Conservation (phyloP, 23 tunicate genomes). For the Phallusia fumigata region DNA sequence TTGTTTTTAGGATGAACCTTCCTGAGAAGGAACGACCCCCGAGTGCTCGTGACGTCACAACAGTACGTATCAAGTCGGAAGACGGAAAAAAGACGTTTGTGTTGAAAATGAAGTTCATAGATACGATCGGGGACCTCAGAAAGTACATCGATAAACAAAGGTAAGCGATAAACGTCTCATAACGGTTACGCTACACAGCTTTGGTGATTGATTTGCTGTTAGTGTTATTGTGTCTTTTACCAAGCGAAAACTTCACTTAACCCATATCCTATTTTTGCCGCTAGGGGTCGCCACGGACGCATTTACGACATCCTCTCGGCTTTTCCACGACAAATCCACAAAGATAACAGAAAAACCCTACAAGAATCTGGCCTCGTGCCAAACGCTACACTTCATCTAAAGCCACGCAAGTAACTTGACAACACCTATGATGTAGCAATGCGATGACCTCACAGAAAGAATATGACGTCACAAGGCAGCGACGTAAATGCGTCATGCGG, state of each 20-base stretch:
- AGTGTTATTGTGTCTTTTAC: not conserved
- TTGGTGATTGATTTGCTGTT: no score
- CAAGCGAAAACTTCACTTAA: not conserved
- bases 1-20: slow-evolving; percentile 33
- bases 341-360: slow-evolving; percentile 46
- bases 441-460: no score
- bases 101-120: slow-evolving; percentile 72
- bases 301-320: slow-evolving; percentile 67
- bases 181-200: no score
- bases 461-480: no score
- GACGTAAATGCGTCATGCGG: no score
- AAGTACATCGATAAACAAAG: slow-evolving; percentile 71
- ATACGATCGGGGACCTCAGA: slow-evolving; percentile 66
- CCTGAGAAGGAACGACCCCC: slow-evolving; percentile 43
- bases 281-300: not conserved
- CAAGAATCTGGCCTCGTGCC: slow-evolving; percentile 81
- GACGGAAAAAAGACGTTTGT: slow-evolving; percentile 60
- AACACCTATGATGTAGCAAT: no score
- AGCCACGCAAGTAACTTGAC: not conserved
- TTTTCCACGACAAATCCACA: slow-evolving; percentile 69
- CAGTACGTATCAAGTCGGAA: slow-evolving; percentile 73
- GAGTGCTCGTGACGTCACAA: slow-evolving; percentile 66
- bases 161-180: slow-evolving; percentile 24
- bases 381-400: slow-evolving; percentile 66
- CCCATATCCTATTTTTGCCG: not conserved